Conservation (phyloP, 2,113 vertebrate species). For the Diphyllodes magnificus region DNA sequence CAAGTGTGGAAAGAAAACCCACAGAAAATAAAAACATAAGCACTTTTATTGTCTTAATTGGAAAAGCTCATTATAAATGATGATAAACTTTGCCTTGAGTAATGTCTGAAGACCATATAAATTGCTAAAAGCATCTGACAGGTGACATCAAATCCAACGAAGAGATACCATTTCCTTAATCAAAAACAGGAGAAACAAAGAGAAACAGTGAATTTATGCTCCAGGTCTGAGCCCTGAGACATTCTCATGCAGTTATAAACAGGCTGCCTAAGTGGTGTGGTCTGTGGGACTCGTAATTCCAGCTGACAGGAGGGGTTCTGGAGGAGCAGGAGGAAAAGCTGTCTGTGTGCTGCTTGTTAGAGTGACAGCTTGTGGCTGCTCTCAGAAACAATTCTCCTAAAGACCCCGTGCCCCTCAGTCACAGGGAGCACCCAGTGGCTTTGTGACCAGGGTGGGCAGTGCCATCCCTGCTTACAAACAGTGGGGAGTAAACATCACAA, state of each 20-base stretch:
- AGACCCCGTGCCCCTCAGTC: not conserved
- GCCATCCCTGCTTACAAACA: not conserved
- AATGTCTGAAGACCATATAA: not conserved
- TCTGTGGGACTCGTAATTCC: not conserved
- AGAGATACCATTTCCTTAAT: not conserved
- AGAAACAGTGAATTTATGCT: not conserved
- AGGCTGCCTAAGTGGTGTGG: not conserved
- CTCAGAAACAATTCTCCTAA: not conserved
- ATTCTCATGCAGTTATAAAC: not conserved
- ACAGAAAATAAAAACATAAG: not conserved
- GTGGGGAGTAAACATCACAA: not conserved
- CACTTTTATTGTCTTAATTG: not conserved
- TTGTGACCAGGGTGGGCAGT: not conserved
- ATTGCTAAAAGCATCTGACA: not conserved
- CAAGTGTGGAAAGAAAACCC: not conserved
- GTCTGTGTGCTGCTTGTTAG: not conserved
- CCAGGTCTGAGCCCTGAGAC: not conserved
- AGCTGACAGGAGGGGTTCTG: not conserved
- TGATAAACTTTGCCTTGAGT: not conserved
- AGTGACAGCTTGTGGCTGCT: not conserved
- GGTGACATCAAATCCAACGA: not conserved
- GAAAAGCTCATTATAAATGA: not conserved
- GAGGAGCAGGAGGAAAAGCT: not conserved
- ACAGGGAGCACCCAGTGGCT: fast-evolving
- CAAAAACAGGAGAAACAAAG: not conserved